Evolutionary conservation across 2,113 vertebrate species (phyloP).

Genomic region (Ochotona curzoniae): DNA sequence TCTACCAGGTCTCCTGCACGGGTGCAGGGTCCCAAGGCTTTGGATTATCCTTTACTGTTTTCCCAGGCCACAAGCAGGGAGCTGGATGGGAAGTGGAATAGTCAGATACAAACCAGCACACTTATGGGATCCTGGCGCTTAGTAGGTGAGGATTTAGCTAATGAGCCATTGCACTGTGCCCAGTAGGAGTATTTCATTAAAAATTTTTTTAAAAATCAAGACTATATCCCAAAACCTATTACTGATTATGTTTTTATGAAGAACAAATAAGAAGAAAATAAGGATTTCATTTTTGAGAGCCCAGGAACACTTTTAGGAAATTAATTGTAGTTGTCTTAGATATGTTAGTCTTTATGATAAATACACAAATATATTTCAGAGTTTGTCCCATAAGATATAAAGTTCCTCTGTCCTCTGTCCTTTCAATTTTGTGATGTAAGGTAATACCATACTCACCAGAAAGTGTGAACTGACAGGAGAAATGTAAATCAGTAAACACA

Average conservation of each 20-base stretch:
- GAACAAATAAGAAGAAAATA: constrained; percentile 10
- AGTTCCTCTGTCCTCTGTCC: constrained; percentile 1
- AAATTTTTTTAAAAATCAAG: neutral
- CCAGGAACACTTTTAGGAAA: neutral
- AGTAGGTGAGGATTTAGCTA: neutral
- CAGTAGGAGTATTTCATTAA: too few relatives aligned
- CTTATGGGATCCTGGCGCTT: neutral
- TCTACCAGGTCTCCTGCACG: too few relatives aligned
- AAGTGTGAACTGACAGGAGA: constrained; percentile 16
- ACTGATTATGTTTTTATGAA: constrained; percentile 18
- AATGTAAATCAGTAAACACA: constrained; percentile 33
- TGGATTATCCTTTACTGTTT: too few relatives aligned
- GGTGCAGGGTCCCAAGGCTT: too few relatives aligned
- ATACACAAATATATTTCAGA: neutral
- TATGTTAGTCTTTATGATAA: neutral
- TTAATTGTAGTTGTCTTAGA: neutral
- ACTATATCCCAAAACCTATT: neutral
- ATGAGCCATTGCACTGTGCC: too few relatives aligned
- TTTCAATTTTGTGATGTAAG: neutral
- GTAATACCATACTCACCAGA: neutral
- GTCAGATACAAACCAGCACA: too few relatives aligned
- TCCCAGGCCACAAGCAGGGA: too few relatives aligned
- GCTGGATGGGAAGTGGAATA: too few relatives aligned
- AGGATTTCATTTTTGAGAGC: neutral
- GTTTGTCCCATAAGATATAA: neutral